Base-by-base conservation (phyloP, 2,888 invertebrate species). In the Spisula solida region DNA sequence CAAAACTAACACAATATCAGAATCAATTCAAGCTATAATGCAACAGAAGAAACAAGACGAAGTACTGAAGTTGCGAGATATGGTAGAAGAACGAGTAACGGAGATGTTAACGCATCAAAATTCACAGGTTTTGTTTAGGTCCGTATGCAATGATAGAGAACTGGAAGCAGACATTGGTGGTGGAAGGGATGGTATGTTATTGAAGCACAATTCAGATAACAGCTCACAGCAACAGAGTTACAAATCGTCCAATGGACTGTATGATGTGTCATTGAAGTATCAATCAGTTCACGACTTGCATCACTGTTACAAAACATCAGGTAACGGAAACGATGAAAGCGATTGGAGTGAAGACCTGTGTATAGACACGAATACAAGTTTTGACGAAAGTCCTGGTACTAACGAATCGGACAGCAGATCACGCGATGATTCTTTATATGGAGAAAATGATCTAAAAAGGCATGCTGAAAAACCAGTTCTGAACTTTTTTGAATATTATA, bases 1-100 rank as follows among this genome's bases (percentile, higher is more conserved):
- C 12, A 81, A 82, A 47, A 86, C 86, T 25, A 86, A 66, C 55
- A 86, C 86, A 16, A 82, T 86, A 25, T 86, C 86, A 6, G 82
- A 82, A 41, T 81, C 81, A 8, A 86, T 86, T 8, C 81, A 82
- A 56, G 86, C 86, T 31, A 70, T 86, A 14, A 0, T 82, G 31
- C 25, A 66, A 6, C 75, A 86, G 20, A 66, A 56, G 20, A 56
- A 55, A 14, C 0, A 41, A 2, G 18, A 48, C 10, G 47, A 78
- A 51, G 47, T 70, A 20, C 16, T 8, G 16, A 29, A 41, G 12
- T 18, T 83, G 18, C 48, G 75, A 18, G 20, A 20, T 29, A 47
- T 48, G 47, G 75, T 83, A 18, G 75, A 51, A 31, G 47, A 51
- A 51, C n/a, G 41, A 12, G 83, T 83, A 0, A 20, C 51, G 29